Evolutionary conservation across 2,113 vertebrate species (phyloP), one percentile per base, ranked within the genome.

Genomic region (Pithys albifrons): DNA sequence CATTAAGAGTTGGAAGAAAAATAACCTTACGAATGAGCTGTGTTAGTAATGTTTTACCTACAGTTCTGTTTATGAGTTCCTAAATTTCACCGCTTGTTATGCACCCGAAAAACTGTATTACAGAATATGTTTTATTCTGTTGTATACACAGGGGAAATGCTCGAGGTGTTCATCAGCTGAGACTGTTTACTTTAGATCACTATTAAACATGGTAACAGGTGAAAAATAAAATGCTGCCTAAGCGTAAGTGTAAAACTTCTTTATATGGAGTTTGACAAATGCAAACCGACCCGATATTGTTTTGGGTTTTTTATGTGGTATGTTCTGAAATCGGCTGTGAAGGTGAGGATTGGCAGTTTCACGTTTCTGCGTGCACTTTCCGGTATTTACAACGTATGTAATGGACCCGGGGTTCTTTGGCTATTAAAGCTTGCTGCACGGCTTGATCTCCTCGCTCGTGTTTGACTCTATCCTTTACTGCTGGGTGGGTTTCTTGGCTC

Each of bases 181-280:
- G 92, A 55, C 25, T 25, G 2, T 57, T 64, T 61, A 22, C 57
- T 92, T 64, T 49, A 58, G 61, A 88, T 74, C 20, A 7, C 28
- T 76, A 1, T 91, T 67, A 16, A 85, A 71, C 15, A 9, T 78
- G 55, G 28, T 90, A 51, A 39, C 17, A 12, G 64, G 12, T 93
- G 86, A 96, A 64, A 93, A 95, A 96, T 80, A 73, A 97, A 85
- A 95, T 52, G 73, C 92, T 96, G 64, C 93, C 52, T 87, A 66
- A 91, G 72, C 86, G 39, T 93, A 54, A 41, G 24, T 76, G 83
- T 97, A 78, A 55, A 72, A 61, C 62, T 76, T 91, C 41, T 67
- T 94, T 45, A 12, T 61, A 20, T 6, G 41, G 43, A 72, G 28
- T n/a, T 74, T 79, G 77, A 54, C 65, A 72, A 81, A 20, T 59